phyloP scores from a whole-genome alignment of 2,113 vertebrate genomes.

The Aptenodytes patagonicus region DNA sequence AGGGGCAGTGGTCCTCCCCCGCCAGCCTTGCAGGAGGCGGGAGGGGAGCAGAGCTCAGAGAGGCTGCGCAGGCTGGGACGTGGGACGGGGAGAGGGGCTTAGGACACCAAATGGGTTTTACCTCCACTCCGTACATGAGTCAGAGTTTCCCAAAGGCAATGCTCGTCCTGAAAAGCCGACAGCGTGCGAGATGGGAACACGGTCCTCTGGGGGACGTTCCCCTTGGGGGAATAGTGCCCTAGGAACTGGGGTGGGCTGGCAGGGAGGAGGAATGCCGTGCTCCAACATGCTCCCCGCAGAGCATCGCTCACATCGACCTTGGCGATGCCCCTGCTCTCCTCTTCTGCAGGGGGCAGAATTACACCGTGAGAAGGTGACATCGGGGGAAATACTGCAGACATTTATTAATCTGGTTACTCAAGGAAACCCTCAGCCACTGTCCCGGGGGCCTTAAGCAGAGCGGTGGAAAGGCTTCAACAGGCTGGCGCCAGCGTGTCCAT shows the following conservation, averaged over 20 bases:
- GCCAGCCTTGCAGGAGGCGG: rapidly evolving
- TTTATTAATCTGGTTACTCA: neutral
- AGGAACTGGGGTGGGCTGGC: rapidly evolving
- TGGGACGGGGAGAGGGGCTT: neutral
- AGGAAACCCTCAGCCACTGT: neutral
- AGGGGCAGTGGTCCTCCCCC: too few relatives aligned
- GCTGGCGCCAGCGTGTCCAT: neutral
- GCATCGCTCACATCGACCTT: rapidly evolving
- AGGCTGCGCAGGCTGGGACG: neutral
- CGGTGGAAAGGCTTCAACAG: neutral
- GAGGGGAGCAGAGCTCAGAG: neutral
- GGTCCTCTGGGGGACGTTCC: rapidly evolving
- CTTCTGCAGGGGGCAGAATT: neutral
- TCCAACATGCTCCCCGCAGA: rapidly evolving
- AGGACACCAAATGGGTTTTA: neutral
- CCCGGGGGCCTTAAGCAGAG: rapidly evolving
- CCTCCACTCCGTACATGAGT: rapidly evolving
- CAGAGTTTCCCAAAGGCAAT: neutral
- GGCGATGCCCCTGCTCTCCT: neutral
- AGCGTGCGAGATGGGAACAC: neutral
- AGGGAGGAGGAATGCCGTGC: neutral
- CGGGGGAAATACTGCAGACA: rapidly evolving
- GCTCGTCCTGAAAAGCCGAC: neutral
- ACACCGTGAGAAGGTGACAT: rapidly evolving
- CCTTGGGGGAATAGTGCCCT: rapidly evolving